These are phyloP conservation scores for Ophthalmotilapia sp. DNA, from an alignment of 2,113 vertebrate genomes.

Conservation along the genomic window DNA sequence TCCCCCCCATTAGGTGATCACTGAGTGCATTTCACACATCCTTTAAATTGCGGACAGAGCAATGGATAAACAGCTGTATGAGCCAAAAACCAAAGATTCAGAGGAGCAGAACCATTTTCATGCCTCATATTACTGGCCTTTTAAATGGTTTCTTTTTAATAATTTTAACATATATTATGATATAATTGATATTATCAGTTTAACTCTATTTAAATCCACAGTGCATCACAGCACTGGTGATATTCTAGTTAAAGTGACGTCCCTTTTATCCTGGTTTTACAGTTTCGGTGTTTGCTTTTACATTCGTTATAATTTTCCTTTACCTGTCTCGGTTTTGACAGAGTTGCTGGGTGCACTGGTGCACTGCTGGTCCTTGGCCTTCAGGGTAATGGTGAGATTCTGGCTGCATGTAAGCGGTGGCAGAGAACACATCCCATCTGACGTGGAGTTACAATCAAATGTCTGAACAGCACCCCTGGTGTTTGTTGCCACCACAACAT, in stretches of 20 bases:
- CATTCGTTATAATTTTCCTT: not conserved
- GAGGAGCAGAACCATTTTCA: not conserved
- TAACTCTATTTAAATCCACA: not conserved
- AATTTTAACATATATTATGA: not conserved
- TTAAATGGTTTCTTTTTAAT: not conserved
- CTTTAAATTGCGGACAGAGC: not conserved
- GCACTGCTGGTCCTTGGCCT: constrained; percentile 57
- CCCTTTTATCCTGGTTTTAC: not conserved
- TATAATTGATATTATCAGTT: not conserved
- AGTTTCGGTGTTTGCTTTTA: not conserved
- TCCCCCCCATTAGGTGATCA: not conserved
- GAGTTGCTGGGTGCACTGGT: constrained; percentile 55
- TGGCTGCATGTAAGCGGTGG: constrained; percentile 61
- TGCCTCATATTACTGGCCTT: not conserved
- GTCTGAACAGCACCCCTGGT: not conserved
- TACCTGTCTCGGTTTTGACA: constrained; percentile 59
- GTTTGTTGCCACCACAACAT: constrained; percentile 30
- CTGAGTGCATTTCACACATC: not conserved
- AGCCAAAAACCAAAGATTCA: not conserved
- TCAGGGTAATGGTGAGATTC: constrained; percentile 58
- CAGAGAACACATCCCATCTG: constrained; percentile 42
- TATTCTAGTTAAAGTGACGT: not conserved
- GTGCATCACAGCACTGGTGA: not conserved
- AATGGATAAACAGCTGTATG: not conserved
- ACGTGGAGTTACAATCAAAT: constrained; percentile 44